Evolutionary conservation across 1,140 invertebrate genomes (phyloP), one percentile per base, ranked within the genome.

Genomic region (Conus ventricosus): DNA sequence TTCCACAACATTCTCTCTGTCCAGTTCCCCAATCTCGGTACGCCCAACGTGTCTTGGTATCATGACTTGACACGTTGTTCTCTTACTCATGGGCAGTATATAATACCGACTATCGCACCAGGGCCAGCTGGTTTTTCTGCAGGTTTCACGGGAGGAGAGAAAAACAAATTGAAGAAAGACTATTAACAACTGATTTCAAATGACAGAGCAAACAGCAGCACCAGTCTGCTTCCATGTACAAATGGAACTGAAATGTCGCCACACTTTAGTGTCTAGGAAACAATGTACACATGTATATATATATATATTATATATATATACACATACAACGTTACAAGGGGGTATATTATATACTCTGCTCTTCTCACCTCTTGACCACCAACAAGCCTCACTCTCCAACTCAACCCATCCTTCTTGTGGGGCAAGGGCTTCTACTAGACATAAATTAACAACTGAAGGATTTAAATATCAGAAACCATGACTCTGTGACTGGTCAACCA

Each of bases 71-170:
- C 13, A 55, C 51, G 55, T 54, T 54, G 5, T 55, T 23, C 17
- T 20, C 57, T 60, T 60, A 11, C 57, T 55, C 20, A 5, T 23
- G 81, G 81, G 81, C 55, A n/a, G 81, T 83, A 83, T 83, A 83
- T 83, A 83, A 83, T 83, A 83, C 81, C 81, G 10, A 83, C 81
- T 60, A 55, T 10, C 81, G 20, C 17, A 83, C 81, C 81, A 83
- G 81, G 81, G 81, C 81, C 81, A 83, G 81, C 81, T 83, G 81
- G 81, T 83, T 60, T 60, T 15, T 15, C 6, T 55, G 20, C 17
- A 81, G 27, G 20, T 51, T 81, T 53, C 5, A 51, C 10, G 25
- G 25, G 25, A 81, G 11, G 10, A 81, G 20, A 83, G 11, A 83
- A 55, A 83, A 20, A 55, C 5, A 54, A 55, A 83, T 17, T 23